Percentiles rank a stretch among this genome's conserved stretches.
phyloP scores from a whole-genome alignment of 35 echinoderm and acorn worm genomes.

The Apostichopus californicus region DNA sequence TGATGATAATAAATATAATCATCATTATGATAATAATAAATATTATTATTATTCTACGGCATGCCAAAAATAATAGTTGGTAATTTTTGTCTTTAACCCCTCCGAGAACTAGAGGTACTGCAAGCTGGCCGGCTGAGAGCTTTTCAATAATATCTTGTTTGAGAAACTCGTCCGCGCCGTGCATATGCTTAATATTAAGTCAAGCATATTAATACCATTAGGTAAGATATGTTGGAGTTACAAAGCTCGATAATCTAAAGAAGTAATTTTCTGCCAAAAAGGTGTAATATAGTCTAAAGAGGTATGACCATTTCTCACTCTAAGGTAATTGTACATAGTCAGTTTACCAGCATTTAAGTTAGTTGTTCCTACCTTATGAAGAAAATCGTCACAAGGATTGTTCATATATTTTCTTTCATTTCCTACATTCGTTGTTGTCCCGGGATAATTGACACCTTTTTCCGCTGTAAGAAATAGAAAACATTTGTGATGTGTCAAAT shows the following conservation, averaged over 20 bases:
- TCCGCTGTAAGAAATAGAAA: no score
- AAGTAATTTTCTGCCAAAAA: slow-evolving; percentile 31
- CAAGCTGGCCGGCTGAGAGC: background rate
- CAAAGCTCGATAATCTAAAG: slow-evolving; percentile 2
- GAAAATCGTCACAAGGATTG: background rate
- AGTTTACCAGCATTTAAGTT: background rate
- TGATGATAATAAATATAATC: no score
- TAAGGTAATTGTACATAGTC: slow-evolving; percentile 16
- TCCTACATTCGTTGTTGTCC: no score
- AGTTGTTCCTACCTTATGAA: background rate
- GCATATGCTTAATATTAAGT: slow-evolving; percentile 5
- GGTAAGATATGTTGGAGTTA: background rate
- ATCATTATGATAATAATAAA: no score
- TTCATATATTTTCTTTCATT: background rate
- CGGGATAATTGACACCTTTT: no score
- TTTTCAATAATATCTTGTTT: slow-evolving; percentile 30
- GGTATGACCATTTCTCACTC: background rate
- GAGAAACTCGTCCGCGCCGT: slow-evolving; percentile 1
- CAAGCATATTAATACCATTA: background rate
- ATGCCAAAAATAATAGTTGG: background rate
- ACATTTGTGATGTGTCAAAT: no score
- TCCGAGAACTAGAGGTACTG: background rate
- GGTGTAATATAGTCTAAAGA: background rate
- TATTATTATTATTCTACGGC: background rate
- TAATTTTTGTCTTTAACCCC: background rate